Percentiles rank a stretch among this genome's conserved stretches.
These are phyloP conservation scores for Calosoma granatense DNA, from an alignment of 1,140 invertebrate genomes.

Conservation along the genomic window DNA sequence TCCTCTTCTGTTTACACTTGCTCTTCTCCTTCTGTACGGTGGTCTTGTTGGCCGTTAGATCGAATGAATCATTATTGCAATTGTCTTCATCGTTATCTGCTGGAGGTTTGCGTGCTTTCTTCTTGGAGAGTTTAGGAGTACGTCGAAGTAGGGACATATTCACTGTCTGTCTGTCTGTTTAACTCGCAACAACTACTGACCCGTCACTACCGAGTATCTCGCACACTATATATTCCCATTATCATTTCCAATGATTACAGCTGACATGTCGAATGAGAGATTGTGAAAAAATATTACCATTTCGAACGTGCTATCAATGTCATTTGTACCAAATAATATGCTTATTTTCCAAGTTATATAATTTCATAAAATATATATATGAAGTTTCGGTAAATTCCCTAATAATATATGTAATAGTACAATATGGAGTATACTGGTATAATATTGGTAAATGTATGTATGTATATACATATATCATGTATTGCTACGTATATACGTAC, in stretches of 20 bases:
- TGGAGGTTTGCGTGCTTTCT: not conserved
- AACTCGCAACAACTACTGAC: no score
- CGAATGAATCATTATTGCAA: not conserved
- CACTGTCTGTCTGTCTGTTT: not conserved
- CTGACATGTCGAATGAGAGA: not conserved
- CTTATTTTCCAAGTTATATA: no score
- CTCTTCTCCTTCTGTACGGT: not conserved
- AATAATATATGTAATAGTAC: no score
- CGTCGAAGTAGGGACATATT: not conserved
- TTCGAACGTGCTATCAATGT: no score
- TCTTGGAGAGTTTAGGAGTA: not conserved
- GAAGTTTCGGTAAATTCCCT: no score
- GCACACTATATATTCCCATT: not conserved
- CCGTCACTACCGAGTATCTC: no score
- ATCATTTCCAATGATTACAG: not conserved
- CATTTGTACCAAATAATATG: no score
- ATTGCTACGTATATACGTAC: not conserved
- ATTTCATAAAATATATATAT: no score
- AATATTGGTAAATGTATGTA: not conserved
- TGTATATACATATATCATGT: conserved; percentile 1
- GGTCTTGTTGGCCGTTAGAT: not conserved
- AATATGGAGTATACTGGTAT: no score
- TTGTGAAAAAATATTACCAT: not conserved
- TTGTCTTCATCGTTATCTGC: not conserved
- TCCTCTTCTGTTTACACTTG: not conserved